Percentiles rank a stretch among this genome's conserved stretches.
Conservation (phyloP, 2,797 vertebrate genomes). For the Enteromius mattozi region DNA sequence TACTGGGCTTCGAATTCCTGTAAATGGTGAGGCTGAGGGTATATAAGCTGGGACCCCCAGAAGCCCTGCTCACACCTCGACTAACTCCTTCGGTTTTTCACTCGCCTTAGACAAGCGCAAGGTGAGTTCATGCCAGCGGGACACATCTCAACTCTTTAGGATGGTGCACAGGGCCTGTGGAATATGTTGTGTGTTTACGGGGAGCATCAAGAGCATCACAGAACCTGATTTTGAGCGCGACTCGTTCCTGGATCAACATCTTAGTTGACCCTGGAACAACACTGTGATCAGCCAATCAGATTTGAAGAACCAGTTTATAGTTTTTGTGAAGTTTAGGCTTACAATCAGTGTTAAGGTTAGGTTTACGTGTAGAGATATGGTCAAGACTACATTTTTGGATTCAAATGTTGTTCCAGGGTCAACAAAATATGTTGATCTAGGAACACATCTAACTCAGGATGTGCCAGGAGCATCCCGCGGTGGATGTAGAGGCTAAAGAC, state of each 20-base stretch:
- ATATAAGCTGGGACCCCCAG: conserved; percentile 73
- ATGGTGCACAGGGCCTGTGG: conserved; percentile 23
- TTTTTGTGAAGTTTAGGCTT: too few relatives aligned
- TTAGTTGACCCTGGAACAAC: too few relatives aligned
- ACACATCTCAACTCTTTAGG: conserved; percentile 35
- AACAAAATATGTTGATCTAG: too few relatives aligned
- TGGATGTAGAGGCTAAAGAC: neutral
- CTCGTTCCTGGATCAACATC: too few relatives aligned
- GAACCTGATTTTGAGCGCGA: too few relatives aligned
- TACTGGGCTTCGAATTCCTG: conserved; percentile 77
- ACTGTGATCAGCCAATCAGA: too few relatives aligned
- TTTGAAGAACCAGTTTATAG: too few relatives aligned
- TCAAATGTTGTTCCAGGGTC: too few relatives aligned
- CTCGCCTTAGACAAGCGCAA: conserved; percentile 81
- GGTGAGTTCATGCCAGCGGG: conserved; percentile 75
- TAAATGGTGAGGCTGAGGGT: conserved; percentile 78
- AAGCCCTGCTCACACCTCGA: conserved; percentile 68
- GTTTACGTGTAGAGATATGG: too few relatives aligned
- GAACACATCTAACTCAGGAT: too few relatives aligned
- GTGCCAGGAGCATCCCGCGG: neutral
- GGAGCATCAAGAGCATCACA: conserved; percentile 15
- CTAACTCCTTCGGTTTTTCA: conserved; percentile 79
- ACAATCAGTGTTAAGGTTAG: too few relatives aligned
- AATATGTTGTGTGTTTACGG: conserved; percentile 36
- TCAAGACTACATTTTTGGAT: too few relatives aligned